Evolutionary conservation across 2,888 invertebrate genomes (phyloP).

Genomic region (Xestia sexstrigata): DNA sequence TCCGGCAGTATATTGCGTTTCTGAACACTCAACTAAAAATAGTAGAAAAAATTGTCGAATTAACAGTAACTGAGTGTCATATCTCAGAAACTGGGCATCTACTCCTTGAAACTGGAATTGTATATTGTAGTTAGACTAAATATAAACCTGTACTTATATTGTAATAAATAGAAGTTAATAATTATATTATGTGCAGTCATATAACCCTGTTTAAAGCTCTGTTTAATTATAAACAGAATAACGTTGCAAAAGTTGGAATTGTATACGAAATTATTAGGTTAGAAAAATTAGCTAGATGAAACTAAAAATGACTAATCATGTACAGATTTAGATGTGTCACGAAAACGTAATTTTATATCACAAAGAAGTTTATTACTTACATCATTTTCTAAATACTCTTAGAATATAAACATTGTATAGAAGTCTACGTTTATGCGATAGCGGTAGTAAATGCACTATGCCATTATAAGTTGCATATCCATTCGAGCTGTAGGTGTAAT

Average conservation of each 20-base stretch:
- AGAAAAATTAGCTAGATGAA: conserved; percentile 51
- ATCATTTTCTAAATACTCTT: conserved; percentile 14
- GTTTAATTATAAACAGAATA: conserved; percentile 15
- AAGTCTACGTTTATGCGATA: conserved; percentile 5
- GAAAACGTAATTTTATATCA: neutral
- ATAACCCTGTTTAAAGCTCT: conserved; percentile 27
- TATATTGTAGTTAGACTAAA: conserved; percentile 35
- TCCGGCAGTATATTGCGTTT: neutral
- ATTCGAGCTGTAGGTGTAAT: too few relatives aligned
- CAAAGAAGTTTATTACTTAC: neutral
- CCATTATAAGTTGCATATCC: too few relatives aligned
- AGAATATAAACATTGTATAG: neutral
- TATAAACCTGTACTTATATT: conserved; percentile 53
- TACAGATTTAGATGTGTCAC: conserved; percentile 34
- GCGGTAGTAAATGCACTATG: too few relatives aligned
- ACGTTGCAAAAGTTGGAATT: conserved; percentile 20
- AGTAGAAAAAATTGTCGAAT: neutral
- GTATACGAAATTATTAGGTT: conserved; percentile 39
- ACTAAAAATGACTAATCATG: conserved; percentile 41
- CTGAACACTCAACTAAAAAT: neutral
- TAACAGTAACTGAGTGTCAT: neutral
- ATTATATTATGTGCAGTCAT: conserved; percentile 42
- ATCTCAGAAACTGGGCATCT: conserved; percentile 3
- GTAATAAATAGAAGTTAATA: conserved; percentile 19
- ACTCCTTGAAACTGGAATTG: conserved; percentile 19